phyloP scores from a whole-genome alignment of 2,888 invertebrate species.

The Himalopsyche japonica region DNA sequence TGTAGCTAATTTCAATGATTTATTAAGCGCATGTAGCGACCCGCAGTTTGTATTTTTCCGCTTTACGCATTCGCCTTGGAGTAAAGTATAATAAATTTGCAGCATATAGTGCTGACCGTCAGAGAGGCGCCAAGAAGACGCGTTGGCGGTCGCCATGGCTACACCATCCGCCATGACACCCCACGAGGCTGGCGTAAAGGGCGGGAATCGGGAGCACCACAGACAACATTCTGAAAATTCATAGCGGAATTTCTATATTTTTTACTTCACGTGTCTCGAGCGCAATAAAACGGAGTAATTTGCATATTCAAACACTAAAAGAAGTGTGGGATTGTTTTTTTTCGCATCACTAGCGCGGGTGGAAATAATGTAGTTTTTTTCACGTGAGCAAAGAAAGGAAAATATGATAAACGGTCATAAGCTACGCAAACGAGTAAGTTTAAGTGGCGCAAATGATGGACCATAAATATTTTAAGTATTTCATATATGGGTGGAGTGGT shows the following conservation, averaged over 20 bases:
- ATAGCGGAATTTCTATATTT: constrained; percentile 7
- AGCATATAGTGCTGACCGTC: constrained; percentile 22
- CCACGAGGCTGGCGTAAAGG: background rate
- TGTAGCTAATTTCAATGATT: background rate
- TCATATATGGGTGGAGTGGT: background rate
- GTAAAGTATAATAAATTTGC: background rate
- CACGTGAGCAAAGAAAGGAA: background rate
- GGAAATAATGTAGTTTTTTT: background rate
- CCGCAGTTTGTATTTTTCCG: background rate
- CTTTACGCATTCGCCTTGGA: background rate
- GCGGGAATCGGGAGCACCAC: background rate
- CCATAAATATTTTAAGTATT: background rate
- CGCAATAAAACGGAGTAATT: constrained; percentile 21
- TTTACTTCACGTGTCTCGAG: constrained; percentile 18
- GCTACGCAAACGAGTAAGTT: background rate
- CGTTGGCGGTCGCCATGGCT: constrained; percentile 24
- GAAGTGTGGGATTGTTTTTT: constrained; percentile 4
- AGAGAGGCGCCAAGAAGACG: constrained; percentile 26
- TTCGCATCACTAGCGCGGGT: background rate
- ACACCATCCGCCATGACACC: constrained; percentile 8
- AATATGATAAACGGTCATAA: background rate
- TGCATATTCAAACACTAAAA: constrained; percentile 19
- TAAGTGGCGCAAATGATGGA: background rate
- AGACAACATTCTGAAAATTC: background rate
- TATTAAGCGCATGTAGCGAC: background rate